Conservation (phyloP, 2,888 invertebrate species). For the Tillus elongatus region DNA sequence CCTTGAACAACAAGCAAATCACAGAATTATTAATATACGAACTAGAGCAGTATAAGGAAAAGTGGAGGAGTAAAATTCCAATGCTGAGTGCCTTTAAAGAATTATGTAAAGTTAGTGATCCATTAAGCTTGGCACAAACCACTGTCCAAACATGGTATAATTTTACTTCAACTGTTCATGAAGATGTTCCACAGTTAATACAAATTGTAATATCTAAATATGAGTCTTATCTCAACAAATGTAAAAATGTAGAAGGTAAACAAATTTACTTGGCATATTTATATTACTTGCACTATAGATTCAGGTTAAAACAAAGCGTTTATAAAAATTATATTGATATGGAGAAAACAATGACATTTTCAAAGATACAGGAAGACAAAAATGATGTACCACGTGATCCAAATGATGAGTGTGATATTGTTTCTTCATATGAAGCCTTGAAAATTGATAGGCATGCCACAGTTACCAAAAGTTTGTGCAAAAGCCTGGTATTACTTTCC, state of each 20-base stretch:
- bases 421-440: slow-evolving; percentile 27
- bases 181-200: slow-evolving; percentile 19
- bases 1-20: slow-evolving; percentile 17
- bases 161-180: slow-evolving; percentile 18
- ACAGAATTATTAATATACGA: slow-evolving; percentile 25
- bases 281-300: slow-evolving; percentile 25
- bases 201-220: slow-evolving; percentile 19
- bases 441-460: slow-evolving; percentile 25
- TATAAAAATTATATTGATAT: slow-evolving; percentile 27
- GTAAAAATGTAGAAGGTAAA: too few relatives aligned
- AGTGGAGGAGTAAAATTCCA: slow-evolving; percentile 30
- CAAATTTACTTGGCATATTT: slow-evolving; percentile 25
- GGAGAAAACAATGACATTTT: slow-evolving; percentile 18
- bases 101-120: slow-evolving; percentile 22
- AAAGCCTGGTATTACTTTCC: neutral
- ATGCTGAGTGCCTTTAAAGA: slow-evolving; percentile 25
- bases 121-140: slow-evolving; percentile 18
- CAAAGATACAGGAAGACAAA: slow-evolving; percentile 11
- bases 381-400: slow-evolving; percentile 21
- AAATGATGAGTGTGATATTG: slow-evolving; percentile 31
- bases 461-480: slow-evolving; percentile 20
- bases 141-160: slow-evolving; percentile 26
- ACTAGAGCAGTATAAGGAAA: slow-evolving; percentile 25
- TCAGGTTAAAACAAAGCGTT: slow-evolving; percentile 17
- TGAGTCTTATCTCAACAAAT: slow-evolving; percentile 14